These are phyloP conservation scores for Tetramorium simillimum DNA, from an alignment of 1,140 invertebrate species.

Conservation along the genomic window DNA sequence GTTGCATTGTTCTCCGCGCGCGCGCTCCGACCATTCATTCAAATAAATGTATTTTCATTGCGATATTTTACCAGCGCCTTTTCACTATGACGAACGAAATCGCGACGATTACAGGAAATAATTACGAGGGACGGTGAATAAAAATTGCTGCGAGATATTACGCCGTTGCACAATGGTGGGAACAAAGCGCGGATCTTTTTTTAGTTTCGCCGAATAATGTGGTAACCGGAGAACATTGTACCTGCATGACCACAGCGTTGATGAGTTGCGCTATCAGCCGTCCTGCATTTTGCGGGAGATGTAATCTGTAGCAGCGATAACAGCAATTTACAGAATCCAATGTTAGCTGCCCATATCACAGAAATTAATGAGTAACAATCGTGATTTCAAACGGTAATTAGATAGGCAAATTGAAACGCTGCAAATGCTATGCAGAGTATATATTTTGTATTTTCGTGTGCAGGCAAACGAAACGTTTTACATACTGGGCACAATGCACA, in stretches of 20 bases:
- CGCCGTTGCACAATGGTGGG: background rate
- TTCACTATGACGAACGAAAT: background rate
- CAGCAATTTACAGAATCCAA: slow-evolving; percentile 61
- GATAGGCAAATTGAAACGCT: slow-evolving; percentile 54
- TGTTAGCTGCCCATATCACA: slow-evolving; percentile 53
- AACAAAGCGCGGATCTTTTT: slow-evolving; percentile 41
- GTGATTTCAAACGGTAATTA: slow-evolving; percentile 60
- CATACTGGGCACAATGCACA: slow-evolving; percentile 38
- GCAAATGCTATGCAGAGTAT: background rate
- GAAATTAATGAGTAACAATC: slow-evolving; percentile 59
- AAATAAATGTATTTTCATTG: slow-evolving; percentile 10
- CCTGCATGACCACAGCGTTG: slow-evolving; percentile 43
- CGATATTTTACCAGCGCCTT: background rate
- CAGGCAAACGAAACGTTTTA: slow-evolving; percentile 24
- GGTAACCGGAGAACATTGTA: slow-evolving; percentile 7
- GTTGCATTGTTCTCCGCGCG: background rate
- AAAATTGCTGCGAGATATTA: slow-evolving; percentile 27
- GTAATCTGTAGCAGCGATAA: slow-evolving; percentile 46
- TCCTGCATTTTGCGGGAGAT: slow-evolving; percentile 12
- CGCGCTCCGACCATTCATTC: background rate
- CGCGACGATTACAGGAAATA: slow-evolving; percentile 19
- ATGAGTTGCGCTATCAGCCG: slow-evolving; percentile 28
- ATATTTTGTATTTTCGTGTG: slow-evolving; percentile 36
- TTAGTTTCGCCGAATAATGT: slow-evolving; percentile 25
- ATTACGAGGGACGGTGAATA: background rate